phyloP scores from a whole-genome alignment of 1,140 invertebrate genomes.

The Trichoplusia ni region DNA sequence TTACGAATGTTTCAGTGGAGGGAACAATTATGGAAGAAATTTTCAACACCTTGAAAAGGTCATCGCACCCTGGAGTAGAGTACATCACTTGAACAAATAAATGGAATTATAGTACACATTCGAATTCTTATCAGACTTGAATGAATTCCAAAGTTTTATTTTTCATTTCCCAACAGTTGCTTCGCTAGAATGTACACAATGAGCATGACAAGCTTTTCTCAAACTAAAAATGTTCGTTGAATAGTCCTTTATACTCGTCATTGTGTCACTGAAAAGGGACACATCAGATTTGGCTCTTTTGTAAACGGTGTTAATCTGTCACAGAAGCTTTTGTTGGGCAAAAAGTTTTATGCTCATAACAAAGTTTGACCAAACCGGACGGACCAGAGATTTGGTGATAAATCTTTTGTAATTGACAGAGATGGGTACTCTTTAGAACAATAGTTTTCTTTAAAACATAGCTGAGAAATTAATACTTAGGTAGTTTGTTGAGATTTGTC shows the following conservation, averaged over 20 bases:
- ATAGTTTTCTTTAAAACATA: not conserved
- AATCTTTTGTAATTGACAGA: conserved; percentile 22
- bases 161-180: not conserved
- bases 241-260: conserved; percentile 21
- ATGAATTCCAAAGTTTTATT: not conserved
- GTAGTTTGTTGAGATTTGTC: conserved; percentile 11
- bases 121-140: conserved; percentile 11
- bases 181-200: conserved; percentile 10
- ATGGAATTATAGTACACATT: not conserved
- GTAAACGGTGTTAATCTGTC: conserved; percentile 38
- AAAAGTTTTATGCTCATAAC: not conserved
- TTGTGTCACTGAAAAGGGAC: conserved; percentile 31
- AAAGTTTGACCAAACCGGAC: conserved; percentile 12
- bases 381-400: conserved; percentile 6
- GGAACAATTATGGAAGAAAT: conserved; percentile 74
- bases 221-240: conserved; percentile 3
- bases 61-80: conserved; percentile 39
- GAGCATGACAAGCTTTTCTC: conserved; percentile 11
- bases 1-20: conserved; percentile 71
- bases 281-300: conserved; percentile 40
- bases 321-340: conserved; percentile 8
- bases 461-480: not conserved
- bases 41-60: conserved; percentile 63
- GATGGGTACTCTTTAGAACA: not conserved
- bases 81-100: conserved; percentile 23